Evolutionary conservation across 2,888 invertebrate species (phyloP), one percentile per base, ranked within the genome.

Genomic region (Lysandra bellargus): DNA sequence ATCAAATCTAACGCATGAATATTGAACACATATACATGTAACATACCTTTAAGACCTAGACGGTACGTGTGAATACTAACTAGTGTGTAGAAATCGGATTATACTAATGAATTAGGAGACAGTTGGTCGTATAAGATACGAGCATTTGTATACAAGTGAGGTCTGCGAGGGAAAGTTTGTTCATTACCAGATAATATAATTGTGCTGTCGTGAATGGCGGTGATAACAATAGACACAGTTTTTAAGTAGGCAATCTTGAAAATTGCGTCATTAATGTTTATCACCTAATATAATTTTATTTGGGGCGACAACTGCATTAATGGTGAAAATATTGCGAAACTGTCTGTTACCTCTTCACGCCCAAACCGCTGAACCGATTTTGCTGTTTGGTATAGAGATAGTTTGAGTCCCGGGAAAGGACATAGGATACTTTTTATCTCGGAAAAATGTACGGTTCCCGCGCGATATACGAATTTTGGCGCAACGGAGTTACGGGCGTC

Each of bases 31-130:
- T 17, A 57, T 14, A 17, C 53, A 57, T 17, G 53, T 9, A 30
- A 30, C 64, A 30, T 64, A 30, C 30, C 64, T 23, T 64, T 0
- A 33, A 69, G 17, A 69, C 33, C 5, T 69, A 14, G 33, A 33
- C 33, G n/a, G 61, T 61, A 61, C n/a, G 61, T 4, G 69, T 69
- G 69, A 69, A 69, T 37, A 33, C 69, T 69, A 64, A 64, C 14
- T 33, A 69, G 1, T 37, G 33, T 69, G 69, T 69, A 69, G 69
- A 69, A 69, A 69, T 69, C 69, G 33, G 69, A 69, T 69, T 69
- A 69, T 69, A 69, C 33, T 37, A 69, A 69, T 37, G 69, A 69
- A 69, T 69, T 69, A 69, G 33, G 69, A 69, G 69, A 69, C 69
- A 69, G 30, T 69, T 69, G 69, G 69, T 69, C 64, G 64, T 69